Evolutionary conservation across 2,888 invertebrate species (phyloP).

Genomic region (Tuta absoluta): DNA sequence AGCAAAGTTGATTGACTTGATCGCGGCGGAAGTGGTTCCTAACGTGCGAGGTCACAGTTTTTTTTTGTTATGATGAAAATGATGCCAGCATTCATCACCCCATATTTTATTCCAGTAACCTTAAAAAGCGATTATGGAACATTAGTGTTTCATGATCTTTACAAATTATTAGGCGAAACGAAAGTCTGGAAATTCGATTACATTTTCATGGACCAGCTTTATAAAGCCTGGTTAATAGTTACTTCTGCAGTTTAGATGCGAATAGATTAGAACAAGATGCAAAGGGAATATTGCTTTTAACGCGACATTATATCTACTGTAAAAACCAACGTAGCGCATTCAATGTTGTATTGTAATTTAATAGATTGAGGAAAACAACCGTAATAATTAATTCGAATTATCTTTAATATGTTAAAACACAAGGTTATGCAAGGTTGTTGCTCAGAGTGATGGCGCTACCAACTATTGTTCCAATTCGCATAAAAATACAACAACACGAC

Average conservation of each 20-base stretch:
- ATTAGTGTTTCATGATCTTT: no score
- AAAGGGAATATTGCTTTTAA: background rate
- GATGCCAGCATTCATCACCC: no score
- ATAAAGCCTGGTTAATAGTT: background rate
- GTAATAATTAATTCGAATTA: constrained; percentile 29
- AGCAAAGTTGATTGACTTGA: no score
- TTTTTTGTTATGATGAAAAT: no score
- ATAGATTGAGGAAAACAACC: constrained; percentile 30
- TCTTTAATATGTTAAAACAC: constrained; percentile 26
- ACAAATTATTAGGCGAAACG: no score
- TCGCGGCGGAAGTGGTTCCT: no score
- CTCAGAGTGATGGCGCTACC: background rate
- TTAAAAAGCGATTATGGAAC: no score
- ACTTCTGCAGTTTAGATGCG: background rate
- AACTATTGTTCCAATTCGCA: constrained; percentile 11
- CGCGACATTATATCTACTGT: background rate
- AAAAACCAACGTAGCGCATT: background rate
- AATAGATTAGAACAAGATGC: background rate
- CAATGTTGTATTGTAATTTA: constrained; percentile 15
- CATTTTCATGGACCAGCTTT: no score
- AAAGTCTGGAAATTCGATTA: no score
- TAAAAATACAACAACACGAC: background rate
- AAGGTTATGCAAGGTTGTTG: constrained; percentile 26
- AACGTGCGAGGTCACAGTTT: no score
- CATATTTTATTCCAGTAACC: no score